A percentile compares a stretch with the other conserved stretches of the same genome.
Conservation (phyloP, 2,888 invertebrate genomes). For the Scotopteryx bipunctaria region DNA sequence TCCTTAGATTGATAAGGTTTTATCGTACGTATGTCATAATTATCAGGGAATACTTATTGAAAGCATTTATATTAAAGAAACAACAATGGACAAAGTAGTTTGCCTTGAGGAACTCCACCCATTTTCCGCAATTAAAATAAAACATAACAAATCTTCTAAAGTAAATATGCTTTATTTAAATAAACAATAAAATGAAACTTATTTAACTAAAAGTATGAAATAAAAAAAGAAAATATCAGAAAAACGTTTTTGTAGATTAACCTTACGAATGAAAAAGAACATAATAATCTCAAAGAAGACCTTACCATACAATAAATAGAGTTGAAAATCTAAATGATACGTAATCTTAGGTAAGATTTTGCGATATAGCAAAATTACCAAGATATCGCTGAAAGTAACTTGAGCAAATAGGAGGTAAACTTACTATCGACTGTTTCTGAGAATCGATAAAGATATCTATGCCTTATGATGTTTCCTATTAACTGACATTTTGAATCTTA, state of each 20-base stretch:
- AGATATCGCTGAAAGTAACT: constrained; percentile 55
- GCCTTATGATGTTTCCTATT: no score
- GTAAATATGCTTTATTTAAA: constrained; percentile 39
- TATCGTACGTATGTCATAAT: no score
- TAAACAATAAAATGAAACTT: constrained; percentile 12
- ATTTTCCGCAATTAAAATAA: no score
- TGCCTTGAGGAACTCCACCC: not conserved
- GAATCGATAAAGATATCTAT: constrained; percentile 1
- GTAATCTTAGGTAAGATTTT: constrained; percentile 80
- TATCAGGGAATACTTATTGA: no score
- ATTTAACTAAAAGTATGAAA: not conserved
- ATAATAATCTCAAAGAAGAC: constrained; percentile 15
- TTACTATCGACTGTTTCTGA: constrained; percentile 26
- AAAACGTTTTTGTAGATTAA: constrained; percentile 5
- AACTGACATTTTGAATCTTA: no score
- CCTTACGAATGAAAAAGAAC: constrained; percentile 16
- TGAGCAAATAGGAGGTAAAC: constrained; percentile 33
- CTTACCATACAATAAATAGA: constrained; percentile 25
- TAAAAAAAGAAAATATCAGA: not conserved
- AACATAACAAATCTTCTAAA: not conserved
- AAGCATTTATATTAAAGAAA: no score
- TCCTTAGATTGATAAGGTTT: no score
- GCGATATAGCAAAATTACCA: constrained; percentile 77
- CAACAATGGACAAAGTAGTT: not conserved
- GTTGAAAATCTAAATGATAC: constrained; percentile 36